Base-by-base conservation (phyloP, 2,797 vertebrate species). In the Neomorphus geoffroyi region DNA sequence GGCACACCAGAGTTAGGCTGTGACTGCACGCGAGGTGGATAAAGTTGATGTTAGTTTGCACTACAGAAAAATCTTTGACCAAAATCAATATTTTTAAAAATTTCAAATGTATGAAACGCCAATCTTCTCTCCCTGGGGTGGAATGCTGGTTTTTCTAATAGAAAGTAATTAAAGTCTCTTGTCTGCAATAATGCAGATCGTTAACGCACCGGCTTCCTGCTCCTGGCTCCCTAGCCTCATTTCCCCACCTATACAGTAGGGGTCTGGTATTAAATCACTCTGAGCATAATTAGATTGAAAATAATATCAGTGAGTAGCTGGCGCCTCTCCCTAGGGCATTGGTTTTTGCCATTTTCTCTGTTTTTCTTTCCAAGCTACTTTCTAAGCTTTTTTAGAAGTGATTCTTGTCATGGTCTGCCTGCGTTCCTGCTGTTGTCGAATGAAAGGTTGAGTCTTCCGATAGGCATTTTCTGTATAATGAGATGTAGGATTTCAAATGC, bases 201-300 rank as follows among this genome's bases (percentile, higher is more conserved):
- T 96, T 97, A 95, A 87, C 95, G 62, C 69, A 53, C 91, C 43
- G 86, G 78, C 70, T 97, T 96, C 73, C 95, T 97, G 88, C 90
- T 96, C 64, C 77, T 67, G 51, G 85, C 74, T 97, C 95, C 77
- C 27, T 39, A 71, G 82, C 85, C 90, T 96, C 88, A 93, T 95
- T 93, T 97, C 94, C 88, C 80, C 95, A 96, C 69, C 80, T 92
- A 39, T 80, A 56, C 66, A 85, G 45, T 66, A 91, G 50, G 86
- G 70, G 32, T 96, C 67, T 96, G 96, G 77, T 96, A 95, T 94
- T 96, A 96, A 96, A 94, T 97, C 85, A 92, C 90, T 94, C 45
- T 37, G 37, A 85, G 64, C 80, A 66, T 86, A 94, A 96, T 88
- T 89, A 80, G 89, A 70, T 92, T 81, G 81, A 89, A 97, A 96